These are phyloP conservation scores for Podarcis siculus DNA, from an alignment of 2,797 vertebrate genomes.

Conservation along the genomic window DNA sequence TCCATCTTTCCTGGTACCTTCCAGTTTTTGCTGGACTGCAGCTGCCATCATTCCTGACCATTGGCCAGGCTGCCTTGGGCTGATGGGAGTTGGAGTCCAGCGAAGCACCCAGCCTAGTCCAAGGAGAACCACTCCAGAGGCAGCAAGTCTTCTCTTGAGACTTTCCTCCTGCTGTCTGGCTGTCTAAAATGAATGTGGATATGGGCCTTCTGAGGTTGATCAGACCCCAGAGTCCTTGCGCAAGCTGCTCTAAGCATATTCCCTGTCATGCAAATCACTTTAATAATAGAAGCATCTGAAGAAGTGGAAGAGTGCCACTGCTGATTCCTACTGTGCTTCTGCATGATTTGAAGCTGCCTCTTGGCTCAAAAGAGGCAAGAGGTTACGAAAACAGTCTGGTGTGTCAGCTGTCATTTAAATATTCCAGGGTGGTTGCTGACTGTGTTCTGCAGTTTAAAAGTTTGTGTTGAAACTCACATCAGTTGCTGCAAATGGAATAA, in stretches of 20 bases:
- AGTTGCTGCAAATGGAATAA: not conserved
- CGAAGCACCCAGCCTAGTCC: too few species aligned
- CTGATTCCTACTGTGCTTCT: not conserved
- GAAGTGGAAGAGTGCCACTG: not conserved
- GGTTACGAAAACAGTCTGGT: not conserved
- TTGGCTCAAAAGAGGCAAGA: not conserved
- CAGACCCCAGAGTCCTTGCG: not conserved
- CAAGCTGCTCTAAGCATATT: not conserved
- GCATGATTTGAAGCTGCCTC: not conserved
- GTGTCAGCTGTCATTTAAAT: not conserved
- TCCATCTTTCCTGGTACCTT: not conserved
- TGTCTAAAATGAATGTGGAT: not conserved
- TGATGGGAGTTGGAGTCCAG: too few species aligned
- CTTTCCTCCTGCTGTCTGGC: not conserved
- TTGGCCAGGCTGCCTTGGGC: too few species aligned
- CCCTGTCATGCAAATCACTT: not conserved
- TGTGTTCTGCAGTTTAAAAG: not conserved
- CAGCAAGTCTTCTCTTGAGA: too few species aligned
- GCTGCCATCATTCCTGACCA: too few species aligned
- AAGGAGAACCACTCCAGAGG: not conserved
- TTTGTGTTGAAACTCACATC: not conserved
- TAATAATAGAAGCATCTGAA: not conserved
- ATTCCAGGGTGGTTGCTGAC: not conserved
- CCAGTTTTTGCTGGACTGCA: too few species aligned
- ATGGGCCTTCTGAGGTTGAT: not conserved